These are phyloP conservation scores for Dasypolia templi DNA, from an alignment of 2,888 invertebrate species.

Conservation along the genomic window DNA sequence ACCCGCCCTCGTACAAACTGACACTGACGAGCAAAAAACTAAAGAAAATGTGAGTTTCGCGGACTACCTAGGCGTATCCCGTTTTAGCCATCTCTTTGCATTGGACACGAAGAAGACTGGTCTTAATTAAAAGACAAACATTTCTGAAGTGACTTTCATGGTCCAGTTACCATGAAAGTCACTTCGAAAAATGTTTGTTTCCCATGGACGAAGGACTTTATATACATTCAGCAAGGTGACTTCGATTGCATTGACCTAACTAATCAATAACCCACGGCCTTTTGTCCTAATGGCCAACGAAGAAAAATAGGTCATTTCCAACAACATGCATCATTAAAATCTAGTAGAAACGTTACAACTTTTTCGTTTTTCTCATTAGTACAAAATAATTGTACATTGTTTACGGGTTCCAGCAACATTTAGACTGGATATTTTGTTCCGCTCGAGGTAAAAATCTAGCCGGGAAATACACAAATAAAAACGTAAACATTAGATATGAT, in stretches of 20 bases:
- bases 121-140: too few relatives aligned
- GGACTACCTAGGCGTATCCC: too few relatives aligned
- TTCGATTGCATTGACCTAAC: slow-evolving; percentile 11
- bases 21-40: too few relatives aligned
- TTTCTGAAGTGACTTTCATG: too few relatives aligned
- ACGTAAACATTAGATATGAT: not conserved
- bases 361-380: slow-evolving; percentile 25
- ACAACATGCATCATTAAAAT: slow-evolving; percentile 32
- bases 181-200: not conserved
- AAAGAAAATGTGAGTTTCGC: too few relatives aligned
- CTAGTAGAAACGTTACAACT: slow-evolving; percentile 14
- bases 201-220: not conserved
- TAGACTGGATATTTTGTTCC: not conserved
- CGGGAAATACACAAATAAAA: slow-evolving; percentile 4
- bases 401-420: slow-evolving; percentile 6
- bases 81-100: too few relatives aligned
- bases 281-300: slow-evolving; percentile 16
- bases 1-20: too few relatives aligned
- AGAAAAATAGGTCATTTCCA: slow-evolving; percentile 52
- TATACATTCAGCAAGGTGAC: slow-evolving; percentile 4
- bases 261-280: slow-evolving; percentile 50
- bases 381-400: slow-evolving; percentile 13
- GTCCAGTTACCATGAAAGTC: not conserved
- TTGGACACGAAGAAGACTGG: not conserved
- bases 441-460: not conserved